Base-by-base conservation (phyloP, 2,113 vertebrate genomes). In the Onychostoma macrolepis region DNA sequence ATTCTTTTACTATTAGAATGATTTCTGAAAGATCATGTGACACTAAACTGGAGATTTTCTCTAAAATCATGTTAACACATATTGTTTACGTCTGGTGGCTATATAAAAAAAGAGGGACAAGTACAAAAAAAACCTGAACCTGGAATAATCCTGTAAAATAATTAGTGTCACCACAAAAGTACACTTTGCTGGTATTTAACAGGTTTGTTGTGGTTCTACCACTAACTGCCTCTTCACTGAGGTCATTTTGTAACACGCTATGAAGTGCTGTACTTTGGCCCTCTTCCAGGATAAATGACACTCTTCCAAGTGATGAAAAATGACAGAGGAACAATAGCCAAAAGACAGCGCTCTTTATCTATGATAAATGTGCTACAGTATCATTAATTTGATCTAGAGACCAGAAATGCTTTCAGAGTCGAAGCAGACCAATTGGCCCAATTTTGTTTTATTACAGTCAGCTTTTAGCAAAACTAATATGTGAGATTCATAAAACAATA, bases 321-420 rank as follows among this genome's bases (percentile, higher is more conserved):
- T 45, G 41, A 45, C 41, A 38, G 50, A 24, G 50, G 30, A 80
- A 80, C 77, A 80, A 80, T 38, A 80, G 77, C 77, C 50, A 38
- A 80, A 56, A 15, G 19, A 79, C 33, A 26, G 19, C 1, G 4
- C 11, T n/a, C 50, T 38, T 61, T 61, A 56, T 38, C 53, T 38
- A 15, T 15, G 78, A 61, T 17, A 58, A 63, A 63, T 63, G 21
- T 38, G 12, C 78, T 41, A 12, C 38, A 61, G 24, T 33, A 28
- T 43, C n/a, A 75, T 61, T 36, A 43, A 75, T 63, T 24, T 63
- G 17, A 63, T 24, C 53, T 76, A 41, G 19, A 72, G 30, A 38
- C 5, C 30, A 80, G 21, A 84, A 74, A 75, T 43, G 6, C 11
- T 41, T 75, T 75, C 1, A 7, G 5, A 74, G 45, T 17, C 41